Percentiles rank a stretch among this genome's conserved stretches.
phyloP scores from a whole-genome alignment of 2,113 vertebrate genomes.

The Scolopax mira region DNA sequence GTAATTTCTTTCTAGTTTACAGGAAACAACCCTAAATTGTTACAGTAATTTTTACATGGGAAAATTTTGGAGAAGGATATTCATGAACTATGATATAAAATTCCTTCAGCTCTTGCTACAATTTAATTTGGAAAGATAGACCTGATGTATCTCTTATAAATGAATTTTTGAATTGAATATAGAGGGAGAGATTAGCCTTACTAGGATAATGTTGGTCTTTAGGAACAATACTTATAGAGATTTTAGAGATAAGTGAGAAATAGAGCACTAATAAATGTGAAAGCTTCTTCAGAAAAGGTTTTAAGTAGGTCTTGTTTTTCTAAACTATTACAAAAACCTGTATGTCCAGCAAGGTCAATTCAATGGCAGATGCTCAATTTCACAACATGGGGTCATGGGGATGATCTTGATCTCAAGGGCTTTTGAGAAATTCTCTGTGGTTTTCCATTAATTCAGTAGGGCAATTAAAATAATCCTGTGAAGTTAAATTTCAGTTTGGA shows the following conservation, averaged over 20 bases:
- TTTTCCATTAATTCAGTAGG: background rate
- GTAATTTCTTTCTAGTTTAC: background rate
- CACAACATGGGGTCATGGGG: background rate
- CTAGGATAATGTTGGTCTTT: background rate
- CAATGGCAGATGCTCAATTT: background rate
- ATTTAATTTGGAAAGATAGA: background rate
- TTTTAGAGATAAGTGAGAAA: background rate
- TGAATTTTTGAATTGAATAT: background rate
- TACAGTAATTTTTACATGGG: conserved; percentile 16
- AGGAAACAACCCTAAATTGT: conserved; percentile 11
- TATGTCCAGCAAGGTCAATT: background rate
- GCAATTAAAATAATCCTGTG: background rate
- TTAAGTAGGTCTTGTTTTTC: conserved; percentile 20
- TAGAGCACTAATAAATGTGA: background rate
- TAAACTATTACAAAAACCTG: background rate
- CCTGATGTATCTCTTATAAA: background rate
- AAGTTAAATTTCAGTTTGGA: background rate
- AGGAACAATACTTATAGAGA: background rate
- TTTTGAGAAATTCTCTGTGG: background rate
- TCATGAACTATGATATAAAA: background rate
- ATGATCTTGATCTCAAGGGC: background rate
- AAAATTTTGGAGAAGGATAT: background rate
- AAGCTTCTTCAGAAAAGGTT: background rate
- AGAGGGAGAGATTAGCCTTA: background rate
- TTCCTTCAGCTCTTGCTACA: background rate